phyloP scores from a whole-genome alignment of 2,113 vertebrate genomes.

The Gallinago undulata region DNA sequence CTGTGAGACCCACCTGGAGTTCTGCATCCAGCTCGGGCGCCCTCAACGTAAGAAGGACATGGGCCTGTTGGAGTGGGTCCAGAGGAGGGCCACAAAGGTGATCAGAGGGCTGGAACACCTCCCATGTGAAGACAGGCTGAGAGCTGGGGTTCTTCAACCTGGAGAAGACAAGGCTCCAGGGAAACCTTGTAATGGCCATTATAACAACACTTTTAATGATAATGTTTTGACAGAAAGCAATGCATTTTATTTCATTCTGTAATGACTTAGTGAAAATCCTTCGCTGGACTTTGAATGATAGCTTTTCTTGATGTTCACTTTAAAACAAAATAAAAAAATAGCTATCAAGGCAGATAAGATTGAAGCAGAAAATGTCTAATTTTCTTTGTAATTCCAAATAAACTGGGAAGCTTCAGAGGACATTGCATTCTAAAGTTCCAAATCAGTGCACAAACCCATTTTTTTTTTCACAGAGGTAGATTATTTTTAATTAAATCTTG shows the following conservation, averaged over 20 bases:
- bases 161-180: neutral
- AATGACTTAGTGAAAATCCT: neutral
- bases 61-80: neutral
- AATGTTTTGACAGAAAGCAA: neutral
- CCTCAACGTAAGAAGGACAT: neutral
- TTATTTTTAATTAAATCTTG: slow-evolving; percentile 44
- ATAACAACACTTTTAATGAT: neutral
- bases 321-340: neutral
- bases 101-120: neutral
- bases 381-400: neutral
- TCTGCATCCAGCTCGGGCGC: neutral
- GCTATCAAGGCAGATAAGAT: neutral
- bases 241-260: neutral
- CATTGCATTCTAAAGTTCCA: neutral
- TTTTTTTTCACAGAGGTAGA: neutral
- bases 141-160: neutral
- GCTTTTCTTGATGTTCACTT: neutral
- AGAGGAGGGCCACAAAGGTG: neutral
- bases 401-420: neutral
- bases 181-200: neutral
- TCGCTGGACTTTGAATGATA: neutral
- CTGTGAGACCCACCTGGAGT: neutral
- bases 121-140: neutral
- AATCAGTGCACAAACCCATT: neutral
- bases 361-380: neutral